A percentile compares a stretch with the other conserved stretches of the same genome.
These are phyloP conservation scores for Erebia aethiops DNA, from an alignment of 2,888 invertebrate species.

Conservation along the genomic window DNA sequence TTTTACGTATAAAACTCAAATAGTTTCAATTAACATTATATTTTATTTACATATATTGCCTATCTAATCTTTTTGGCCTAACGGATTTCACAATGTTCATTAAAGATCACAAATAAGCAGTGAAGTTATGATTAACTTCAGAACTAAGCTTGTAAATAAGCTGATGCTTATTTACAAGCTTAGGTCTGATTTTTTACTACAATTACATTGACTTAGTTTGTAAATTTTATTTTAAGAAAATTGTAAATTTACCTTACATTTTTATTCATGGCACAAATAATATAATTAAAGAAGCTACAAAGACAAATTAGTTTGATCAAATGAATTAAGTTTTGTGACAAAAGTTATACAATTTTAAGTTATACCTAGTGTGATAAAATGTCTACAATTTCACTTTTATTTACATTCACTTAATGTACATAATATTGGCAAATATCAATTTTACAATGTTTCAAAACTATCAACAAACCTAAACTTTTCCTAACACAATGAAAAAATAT, in stretches of 20 bases:
- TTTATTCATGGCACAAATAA: not conserved
- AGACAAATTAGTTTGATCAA: not conserved
- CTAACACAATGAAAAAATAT: not conserved
- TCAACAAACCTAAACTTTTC: slow-evolving; percentile 1
- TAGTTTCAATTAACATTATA: slow-evolving; percentile 17
- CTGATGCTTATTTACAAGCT: slow-evolving; percentile 18
- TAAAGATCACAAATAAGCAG: slow-evolving; percentile 6
- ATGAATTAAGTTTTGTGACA: not conserved
- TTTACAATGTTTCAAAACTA: not conserved
- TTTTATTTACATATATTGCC: slow-evolving; percentile 36
- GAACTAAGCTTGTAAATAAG: too few species aligned
- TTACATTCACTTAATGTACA: not conserved
- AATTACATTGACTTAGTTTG: too few species aligned
- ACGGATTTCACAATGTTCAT: slow-evolving; percentile 49
- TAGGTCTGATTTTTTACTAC: slow-evolving; percentile 7
- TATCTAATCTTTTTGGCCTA: slow-evolving; percentile 54
- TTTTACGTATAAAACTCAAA: slow-evolving; percentile 39
- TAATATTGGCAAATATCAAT: not conserved
- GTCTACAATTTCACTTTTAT: not conserved
- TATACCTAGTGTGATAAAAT: not conserved
- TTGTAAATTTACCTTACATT: not conserved
- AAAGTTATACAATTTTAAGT: too few species aligned
- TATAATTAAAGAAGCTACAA: not conserved
- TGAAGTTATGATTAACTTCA: too few species aligned
- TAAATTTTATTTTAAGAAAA: too few species aligned